Evolutionary conservation across 53 echinoderm and acorn worm genomes (phyloP).

Genomic region (Paracentrotus lividus): DNA sequence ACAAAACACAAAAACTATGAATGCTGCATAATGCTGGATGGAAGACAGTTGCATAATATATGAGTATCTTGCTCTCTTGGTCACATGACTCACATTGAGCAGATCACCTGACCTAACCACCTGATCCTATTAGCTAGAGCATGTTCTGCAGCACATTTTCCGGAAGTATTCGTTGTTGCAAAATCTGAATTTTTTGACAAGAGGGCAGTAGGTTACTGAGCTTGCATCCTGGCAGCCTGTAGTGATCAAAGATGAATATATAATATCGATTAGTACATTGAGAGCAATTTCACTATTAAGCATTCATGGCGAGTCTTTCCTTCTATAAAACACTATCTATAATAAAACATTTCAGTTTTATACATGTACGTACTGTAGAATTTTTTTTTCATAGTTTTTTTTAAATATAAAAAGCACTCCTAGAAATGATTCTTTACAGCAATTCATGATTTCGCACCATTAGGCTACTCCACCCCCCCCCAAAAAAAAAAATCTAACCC

Average conservation of each 20-base stretch:
- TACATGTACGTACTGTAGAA: too few species aligned
- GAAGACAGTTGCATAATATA: conserved; percentile 53
- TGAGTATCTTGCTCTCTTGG: background rate
- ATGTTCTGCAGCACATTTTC: conserved; percentile 89
- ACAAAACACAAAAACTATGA: background rate
- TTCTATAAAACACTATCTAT: too few species aligned
- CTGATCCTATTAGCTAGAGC: conserved; percentile 65
- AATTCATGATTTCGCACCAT: too few species aligned
- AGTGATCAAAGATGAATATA: conserved; percentile 39
- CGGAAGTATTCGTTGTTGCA: conserved; percentile 94
- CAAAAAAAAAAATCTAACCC: too few species aligned
- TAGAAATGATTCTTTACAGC: too few species aligned
- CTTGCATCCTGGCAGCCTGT: conserved; percentile 88
- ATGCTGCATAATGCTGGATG: conserved; percentile 28
- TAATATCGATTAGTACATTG: background rate
- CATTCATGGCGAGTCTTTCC: too few species aligned
- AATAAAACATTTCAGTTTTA: too few species aligned
- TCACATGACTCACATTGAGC: conserved; percentile 47
- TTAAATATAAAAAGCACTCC: too few species aligned
- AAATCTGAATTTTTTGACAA: conserved; percentile 93
- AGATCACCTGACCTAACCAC: background rate
- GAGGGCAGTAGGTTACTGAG: conserved; percentile 85
- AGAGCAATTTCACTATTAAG: too few species aligned
- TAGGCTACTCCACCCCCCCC: too few species aligned
- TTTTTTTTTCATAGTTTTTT: too few species aligned